Conservation (phyloP, 2,888 invertebrate species). For the Campaea margaritaria region DNA sequence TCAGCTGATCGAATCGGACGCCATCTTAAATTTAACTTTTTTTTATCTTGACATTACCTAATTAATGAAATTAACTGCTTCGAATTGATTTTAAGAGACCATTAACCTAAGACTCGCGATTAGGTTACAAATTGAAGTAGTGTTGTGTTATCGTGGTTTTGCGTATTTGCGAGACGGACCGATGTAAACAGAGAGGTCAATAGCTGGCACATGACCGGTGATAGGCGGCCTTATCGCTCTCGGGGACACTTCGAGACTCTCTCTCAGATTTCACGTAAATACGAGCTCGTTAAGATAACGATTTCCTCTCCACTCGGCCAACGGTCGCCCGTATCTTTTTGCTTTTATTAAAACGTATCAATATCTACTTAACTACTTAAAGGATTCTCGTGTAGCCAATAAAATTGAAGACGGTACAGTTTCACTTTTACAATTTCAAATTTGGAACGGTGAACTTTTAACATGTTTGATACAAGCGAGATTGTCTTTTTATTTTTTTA, state of each 20-base stretch:
- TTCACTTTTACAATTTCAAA: slow-evolving; percentile 34
- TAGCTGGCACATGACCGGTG: slow-evolving; percentile 80
- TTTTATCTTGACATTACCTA: slow-evolving; percentile 38
- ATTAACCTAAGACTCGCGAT: slow-evolving; percentile 75
- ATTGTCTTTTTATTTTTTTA: too few relatives aligned
- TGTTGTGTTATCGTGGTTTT: slow-evolving; percentile 64
- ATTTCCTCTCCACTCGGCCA: slow-evolving; percentile 81
- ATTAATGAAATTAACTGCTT: slow-evolving; percentile 56
- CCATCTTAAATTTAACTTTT: background rate
- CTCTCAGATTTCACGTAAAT: slow-evolving; percentile 82
- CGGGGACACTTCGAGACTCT: slow-evolving; percentile 70
- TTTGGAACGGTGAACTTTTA: too few relatives aligned
- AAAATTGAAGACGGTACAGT: slow-evolving; percentile 50
- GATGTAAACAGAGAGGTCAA: slow-evolving; percentile 80
- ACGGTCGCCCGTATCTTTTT: slow-evolving; percentile 65
- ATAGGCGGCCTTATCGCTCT: slow-evolving; percentile 77
- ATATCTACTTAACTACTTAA: slow-evolving; percentile 63
- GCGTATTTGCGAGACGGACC: slow-evolving; percentile 51
- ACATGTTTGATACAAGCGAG: too few relatives aligned
- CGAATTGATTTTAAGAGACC: slow-evolving; percentile 75
- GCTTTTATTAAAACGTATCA: slow-evolving; percentile 71
- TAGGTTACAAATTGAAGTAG: slow-evolving; percentile 74
- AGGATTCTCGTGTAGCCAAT: slow-evolving; percentile 68
- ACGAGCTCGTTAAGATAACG: slow-evolving; percentile 80
- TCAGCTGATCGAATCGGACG: slow-evolving; percentile 58